Percentiles rank a stretch among this genome's conserved stretches.
These are phyloP conservation scores for Hyperopisus bebe DNA, from an alignment of 2,113 vertebrate species.

Conservation along the genomic window DNA sequence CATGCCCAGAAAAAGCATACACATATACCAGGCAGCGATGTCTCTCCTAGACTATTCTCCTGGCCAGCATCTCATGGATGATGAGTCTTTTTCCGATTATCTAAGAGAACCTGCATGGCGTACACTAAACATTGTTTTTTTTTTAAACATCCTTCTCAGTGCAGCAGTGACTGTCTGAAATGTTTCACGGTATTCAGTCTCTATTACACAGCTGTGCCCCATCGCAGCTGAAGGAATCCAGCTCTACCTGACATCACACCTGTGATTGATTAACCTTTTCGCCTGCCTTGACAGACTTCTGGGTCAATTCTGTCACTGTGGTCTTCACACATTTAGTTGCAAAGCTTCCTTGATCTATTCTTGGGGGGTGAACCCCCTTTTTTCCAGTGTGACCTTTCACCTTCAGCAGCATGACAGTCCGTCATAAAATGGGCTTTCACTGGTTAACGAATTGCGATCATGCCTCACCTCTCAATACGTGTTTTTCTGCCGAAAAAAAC, in stretches of 20 bases:
- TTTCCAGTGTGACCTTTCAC: not conserved
- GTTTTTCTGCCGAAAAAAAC: not conserved
- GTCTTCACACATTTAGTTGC: not conserved
- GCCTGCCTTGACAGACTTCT: not conserved
- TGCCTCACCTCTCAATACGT: not conserved
- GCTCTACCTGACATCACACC: not conserved
- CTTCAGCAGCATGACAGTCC: not conserved
- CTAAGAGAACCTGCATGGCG: not conserved
- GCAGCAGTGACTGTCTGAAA: not conserved
- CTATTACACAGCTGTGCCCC: not conserved
- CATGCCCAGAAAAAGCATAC: not conserved
- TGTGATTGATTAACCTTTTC: not conserved
- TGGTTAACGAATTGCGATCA: not conserved
- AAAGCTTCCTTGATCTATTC: not conserved
- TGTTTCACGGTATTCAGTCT: not conserved
- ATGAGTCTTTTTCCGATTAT: not conserved
- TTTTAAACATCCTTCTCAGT: not conserved
- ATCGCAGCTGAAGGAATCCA: not conserved
- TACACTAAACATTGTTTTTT: not conserved
- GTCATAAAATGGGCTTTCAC: not conserved
- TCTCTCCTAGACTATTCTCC: not conserved
- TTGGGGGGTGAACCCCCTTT: not conserved
- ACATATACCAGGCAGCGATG: not conserved
- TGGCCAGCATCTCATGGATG: not conserved
- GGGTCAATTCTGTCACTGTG: not conserved